phyloP scores from a whole-genome alignment of 1,140 invertebrate genomes.

The Atta colombica region DNA sequence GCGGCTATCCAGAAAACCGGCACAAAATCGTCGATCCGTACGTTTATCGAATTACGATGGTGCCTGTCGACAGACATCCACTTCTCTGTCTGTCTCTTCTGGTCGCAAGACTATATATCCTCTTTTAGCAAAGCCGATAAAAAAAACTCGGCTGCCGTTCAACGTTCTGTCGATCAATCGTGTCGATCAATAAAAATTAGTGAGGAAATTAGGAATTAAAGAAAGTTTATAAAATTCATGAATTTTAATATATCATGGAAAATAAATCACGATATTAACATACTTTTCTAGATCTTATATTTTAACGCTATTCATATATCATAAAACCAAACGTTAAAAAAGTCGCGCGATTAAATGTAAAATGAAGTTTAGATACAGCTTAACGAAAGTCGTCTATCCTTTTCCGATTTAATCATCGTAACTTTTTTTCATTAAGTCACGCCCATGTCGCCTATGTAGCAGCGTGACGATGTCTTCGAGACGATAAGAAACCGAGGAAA shows the following conservation, averaged over 20 bases:
- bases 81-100: constrained; percentile 36
- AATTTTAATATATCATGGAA: neutral
- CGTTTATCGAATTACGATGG: constrained; percentile 79
- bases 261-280: neutral
- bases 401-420: neutral
- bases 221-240: neutral
- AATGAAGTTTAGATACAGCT: neutral
- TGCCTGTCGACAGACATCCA: constrained; percentile 42
- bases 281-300: too few species aligned
- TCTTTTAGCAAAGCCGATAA: constrained; percentile 17
- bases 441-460: neutral
- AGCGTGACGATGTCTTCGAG: constrained; percentile 8
- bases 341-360: neutral
- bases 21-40: constrained; percentile 76
- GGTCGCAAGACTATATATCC: constrained; percentile 2
- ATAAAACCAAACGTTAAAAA: neutral
- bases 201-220: neutral
- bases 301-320: neutral
- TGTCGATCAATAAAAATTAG: neutral
- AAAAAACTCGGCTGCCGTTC: neutral
- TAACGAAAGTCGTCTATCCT: constrained; percentile 17
- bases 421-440: constrained; percentile 2
- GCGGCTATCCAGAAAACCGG: constrained; percentile 75
- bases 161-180: neutral
- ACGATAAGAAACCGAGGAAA: constrained; percentile 36